Evolutionary conservation across 1,140 invertebrate genomes (phyloP).

Genomic region (Diachasmimorpha longicaudata): DNA sequence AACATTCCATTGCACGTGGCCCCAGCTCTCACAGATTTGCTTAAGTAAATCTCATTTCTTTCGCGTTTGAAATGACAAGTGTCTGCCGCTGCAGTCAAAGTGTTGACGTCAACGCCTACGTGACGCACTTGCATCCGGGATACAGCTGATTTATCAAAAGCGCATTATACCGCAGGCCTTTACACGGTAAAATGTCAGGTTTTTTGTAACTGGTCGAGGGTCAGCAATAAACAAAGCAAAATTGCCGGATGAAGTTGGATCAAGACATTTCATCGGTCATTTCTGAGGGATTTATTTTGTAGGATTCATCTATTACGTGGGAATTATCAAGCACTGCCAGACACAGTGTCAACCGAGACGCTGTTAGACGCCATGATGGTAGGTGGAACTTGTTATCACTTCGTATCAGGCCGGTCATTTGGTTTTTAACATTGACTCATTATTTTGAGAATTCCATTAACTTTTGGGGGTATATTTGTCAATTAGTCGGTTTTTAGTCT

Average conservation of each 20-base stretch:
- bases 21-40: not conserved
- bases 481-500: not conserved
- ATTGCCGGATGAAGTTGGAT: not conserved
- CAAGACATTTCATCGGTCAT: not conserved
- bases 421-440: conserved; percentile 17
- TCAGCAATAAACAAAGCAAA: not conserved
- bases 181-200: not conserved
- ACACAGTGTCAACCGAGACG: conserved; percentile 36
- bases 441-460: not conserved
- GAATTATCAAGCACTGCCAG: not conserved
- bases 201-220: not conserved
- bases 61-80: not conserved
- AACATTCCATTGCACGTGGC: not conserved
- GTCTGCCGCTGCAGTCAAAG: not conserved
- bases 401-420: conserved; percentile 38
- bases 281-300: not conserved
- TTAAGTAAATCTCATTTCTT: not conserved
- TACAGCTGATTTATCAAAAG: conserved; percentile 12
- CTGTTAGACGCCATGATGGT: conserved; percentile 61
- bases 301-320: not conserved
- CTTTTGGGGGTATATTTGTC: not conserved
- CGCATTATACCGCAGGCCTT: not conserved
- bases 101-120: conserved; percentile 3
- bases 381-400: conserved; percentile 64
- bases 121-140: conserved; percentile 19